Percentiles rank a stretch among this genome's conserved stretches.
Conservation (phyloP, 64 coral and sea anemone genomes). For the Montipora cactus region DNA sequence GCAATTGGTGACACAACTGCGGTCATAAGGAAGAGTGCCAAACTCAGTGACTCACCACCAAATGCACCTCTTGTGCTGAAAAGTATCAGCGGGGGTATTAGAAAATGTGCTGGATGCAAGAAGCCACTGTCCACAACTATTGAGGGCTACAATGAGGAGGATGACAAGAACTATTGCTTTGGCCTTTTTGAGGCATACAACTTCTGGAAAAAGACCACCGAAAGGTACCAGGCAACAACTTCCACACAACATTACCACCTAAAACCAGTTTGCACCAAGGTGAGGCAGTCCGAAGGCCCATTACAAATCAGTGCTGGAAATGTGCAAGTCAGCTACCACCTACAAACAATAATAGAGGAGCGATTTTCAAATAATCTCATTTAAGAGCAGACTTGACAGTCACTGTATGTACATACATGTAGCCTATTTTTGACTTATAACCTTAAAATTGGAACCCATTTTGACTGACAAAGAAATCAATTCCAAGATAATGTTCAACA, state of each 20-base stretch:
- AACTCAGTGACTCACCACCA: constrained; percentile 52
- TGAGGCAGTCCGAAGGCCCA: constrained; percentile 21
- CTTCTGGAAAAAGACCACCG: constrained; percentile 25
- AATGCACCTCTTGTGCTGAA: constrained; percentile 48
- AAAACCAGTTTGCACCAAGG: constrained; percentile 32
- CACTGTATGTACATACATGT: neutral
- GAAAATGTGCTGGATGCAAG: constrained; percentile 64
- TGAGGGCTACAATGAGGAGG: constrained; percentile 3
- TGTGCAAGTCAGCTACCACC: constrained; percentile 53
- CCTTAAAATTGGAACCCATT: constrained; percentile 3
- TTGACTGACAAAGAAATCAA: constrained; percentile 1
- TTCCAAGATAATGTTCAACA: constrained; percentile 15
- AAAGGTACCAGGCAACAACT: neutral
- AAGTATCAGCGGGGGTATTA: constrained; percentile 36
- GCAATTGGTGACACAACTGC: constrained; percentile 42
- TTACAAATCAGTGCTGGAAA: constrained; percentile 38
- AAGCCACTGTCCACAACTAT: neutral
- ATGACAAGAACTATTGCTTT: constrained; percentile 21
- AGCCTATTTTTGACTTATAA: constrained; percentile 9
- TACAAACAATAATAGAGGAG: constrained; percentile 33
- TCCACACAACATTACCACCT: constrained; percentile 11
- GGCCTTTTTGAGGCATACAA: constrained; percentile 24
- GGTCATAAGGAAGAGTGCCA: constrained; percentile 44
- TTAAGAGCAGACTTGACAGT: constrained; percentile 6
- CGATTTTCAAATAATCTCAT: constrained; percentile 58